Base-by-base conservation (phyloP, 2,113 vertebrate species). In the Cheirogaleus medius region DNA sequence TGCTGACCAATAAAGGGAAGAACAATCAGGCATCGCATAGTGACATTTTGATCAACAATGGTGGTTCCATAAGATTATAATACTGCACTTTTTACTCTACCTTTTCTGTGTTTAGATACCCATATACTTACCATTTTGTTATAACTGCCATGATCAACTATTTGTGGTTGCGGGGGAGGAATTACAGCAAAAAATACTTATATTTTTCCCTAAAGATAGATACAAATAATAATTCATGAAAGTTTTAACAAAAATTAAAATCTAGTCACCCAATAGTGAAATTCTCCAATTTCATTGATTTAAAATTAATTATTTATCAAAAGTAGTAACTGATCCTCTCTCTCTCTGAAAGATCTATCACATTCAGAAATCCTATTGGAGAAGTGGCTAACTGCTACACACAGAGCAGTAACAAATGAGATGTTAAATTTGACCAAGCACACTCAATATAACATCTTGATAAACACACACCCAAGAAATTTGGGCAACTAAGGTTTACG, bases 311-410 rank as follows among this genome's bases (percentile, higher is more conserved):
- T 54, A 64, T 11, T 76, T 78, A 42, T 74, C 52, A 87, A 89
- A 91, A 97, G 80, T 69, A 96, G 20, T 58, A 97, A 78, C 4
- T 64, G 10, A 76, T 1, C 1, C 39, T 94, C 92, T 96, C 42
- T 68, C 21, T 76, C 18, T 73, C 29, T 63, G 73, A 94, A 86
- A 94, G 37, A 39, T 49, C 5, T 0, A 29, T 18, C 7, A 18
- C 0, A 74, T 82, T 92, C 68, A 18, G 68, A 96, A 96, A 87
- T 96, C 96, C 82, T 96, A 13, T 29, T 44, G 76, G 52, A 76
- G 27, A 88, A 83, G 54, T 49, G 29, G 12, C 58, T n/a, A 39
- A 12, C 66, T 86, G 17, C 27, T 5, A 54, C 6, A 4, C 8
- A 17, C 4, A 17, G 12, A 39, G 37, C 37, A 49, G 52, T 54